phyloP scores from a whole-genome alignment of 1,140 invertebrate genomes.

The Drosophila trapezifrons region DNA sequence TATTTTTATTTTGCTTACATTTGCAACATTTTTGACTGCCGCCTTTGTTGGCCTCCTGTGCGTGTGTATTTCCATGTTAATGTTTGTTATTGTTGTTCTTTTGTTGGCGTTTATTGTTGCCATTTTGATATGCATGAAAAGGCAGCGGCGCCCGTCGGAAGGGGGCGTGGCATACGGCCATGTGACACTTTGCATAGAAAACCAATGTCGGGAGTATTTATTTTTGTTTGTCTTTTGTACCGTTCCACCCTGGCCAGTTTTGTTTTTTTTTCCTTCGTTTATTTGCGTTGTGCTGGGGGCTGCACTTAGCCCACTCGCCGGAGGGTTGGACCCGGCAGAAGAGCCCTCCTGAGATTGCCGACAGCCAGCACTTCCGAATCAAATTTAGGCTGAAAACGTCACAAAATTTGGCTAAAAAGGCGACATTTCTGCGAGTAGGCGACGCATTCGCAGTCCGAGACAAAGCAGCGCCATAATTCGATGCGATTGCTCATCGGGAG shows the following conservation, averaged over 20 bases:
- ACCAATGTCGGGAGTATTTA: conserved; percentile 30
- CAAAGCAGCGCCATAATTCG: conserved; percentile 31
- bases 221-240: conserved; percentile 45
- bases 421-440: conserved; percentile 21
- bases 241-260: conserved; percentile 2
- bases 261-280: conserved; percentile 15
- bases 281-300: conserved; percentile 21
- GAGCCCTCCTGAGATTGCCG: conserved; percentile 13
- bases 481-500: conserved; percentile 3
- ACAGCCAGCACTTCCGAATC: conserved; percentile 33
- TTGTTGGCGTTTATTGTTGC: conserved; percentile 80
- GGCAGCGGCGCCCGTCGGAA: conserved; percentile 33
- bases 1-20: conserved; percentile 76
- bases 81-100: conserved; percentile 81
- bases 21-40: conserved; percentile 80
- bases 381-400: conserved; percentile 33
- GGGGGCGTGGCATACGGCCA: conserved; percentile 54
- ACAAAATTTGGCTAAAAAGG: conserved; percentile 11
- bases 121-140: conserved; percentile 80
- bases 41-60: conserved; percentile 62
- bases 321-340: neutral
- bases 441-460: too few relatives aligned
- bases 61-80: conserved; percentile 71
- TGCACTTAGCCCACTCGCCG: conserved; percentile 7
- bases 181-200: conserved; percentile 60